Base-by-base conservation (phyloP, 2,888 invertebrate genomes). In the Rhynchonema sp. region DNA sequence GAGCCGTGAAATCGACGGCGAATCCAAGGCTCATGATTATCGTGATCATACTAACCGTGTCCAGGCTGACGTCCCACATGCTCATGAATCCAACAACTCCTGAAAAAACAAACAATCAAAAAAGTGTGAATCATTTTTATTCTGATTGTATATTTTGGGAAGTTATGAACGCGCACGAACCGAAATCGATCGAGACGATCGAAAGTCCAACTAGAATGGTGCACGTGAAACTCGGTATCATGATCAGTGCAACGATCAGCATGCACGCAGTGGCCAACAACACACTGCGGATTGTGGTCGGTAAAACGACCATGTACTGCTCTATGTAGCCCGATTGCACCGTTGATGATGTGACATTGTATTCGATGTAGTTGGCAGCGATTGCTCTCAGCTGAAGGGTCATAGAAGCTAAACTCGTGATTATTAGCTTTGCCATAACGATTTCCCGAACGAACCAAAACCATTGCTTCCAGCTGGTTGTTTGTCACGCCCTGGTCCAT, bases 21-120 rank as follows among this genome's bases (percentile, higher is more conserved):
- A 57, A 57, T 17, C 58, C 58, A 27, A 49, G 46, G 58, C 46
- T 57, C 58, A 57, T 57, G 17, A 57, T 26, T 3, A 57, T 57
- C 26, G 58, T 46, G n/a, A 49, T 49, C 58, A 57, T 57, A 49
- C 23, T 30, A 27, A 57, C 26, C 22, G 26, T 6, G 46, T 57
- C 46, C 26, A 57, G 2, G 46, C 27, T 3, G 3, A 57, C 25
- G 6, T 22, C 25, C 52, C 52, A 52, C 13, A 52, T 3, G n/a
- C 25, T 22, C 52, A 52, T 6, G 17, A 52, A 6, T 6, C 52
- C 52, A 22, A 52, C 17, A 9, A 22, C n/a, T 22, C 25, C 52
- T 52, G n/a, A n/a, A n/a, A n/a, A n/a, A n/a, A n/a, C n/a, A 38
- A 13, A 38, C 38, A 38, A 38, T 38, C 9, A 38, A 38, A 38